Percentiles rank a stretch among this genome's conserved stretches.
These are phyloP conservation scores for Nasonia vitripennis DNA, from an alignment of 1,140 invertebrate genomes.

Conservation along the genomic window DNA sequence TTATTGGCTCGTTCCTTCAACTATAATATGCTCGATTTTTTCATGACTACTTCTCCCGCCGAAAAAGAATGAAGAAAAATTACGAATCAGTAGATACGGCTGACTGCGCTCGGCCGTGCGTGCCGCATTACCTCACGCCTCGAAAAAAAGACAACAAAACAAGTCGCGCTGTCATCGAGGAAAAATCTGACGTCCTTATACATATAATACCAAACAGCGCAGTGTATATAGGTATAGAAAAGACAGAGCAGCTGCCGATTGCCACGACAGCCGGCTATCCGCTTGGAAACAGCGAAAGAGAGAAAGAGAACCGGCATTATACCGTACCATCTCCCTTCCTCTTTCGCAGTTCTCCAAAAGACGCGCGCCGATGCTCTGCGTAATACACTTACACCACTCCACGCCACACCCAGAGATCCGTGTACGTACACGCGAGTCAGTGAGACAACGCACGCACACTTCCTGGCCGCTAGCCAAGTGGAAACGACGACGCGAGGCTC, in stretches of 20 bases:
- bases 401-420: neutral
- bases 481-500: slow-evolving; percentile 13
- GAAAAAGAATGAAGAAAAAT: neutral
- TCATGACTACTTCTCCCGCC: neutral
- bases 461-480: slow-evolving; percentile 29
- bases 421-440: too few relatives aligned
- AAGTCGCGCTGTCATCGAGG: neutral
- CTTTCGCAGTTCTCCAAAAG: neutral
- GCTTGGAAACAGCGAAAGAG: too few relatives aligned
- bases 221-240: too few relatives aligned
- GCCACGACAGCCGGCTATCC: too few relatives aligned
- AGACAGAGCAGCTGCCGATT: too few relatives aligned
- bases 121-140: neutral
- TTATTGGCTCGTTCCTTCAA: too few relatives aligned
- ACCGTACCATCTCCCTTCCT: neutral
- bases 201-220: too few relatives aligned
- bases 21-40: too few relatives aligned
- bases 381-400: neutral
- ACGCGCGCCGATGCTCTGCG: neutral
- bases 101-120: too few relatives aligned
- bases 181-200: neutral
- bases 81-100: neutral
- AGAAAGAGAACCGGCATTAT: too few relatives aligned
- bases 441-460: neutral
- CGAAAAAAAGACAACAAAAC: neutral